phyloP scores from a whole-genome alignment of 2,888 invertebrate species.

The Drosophila multiciliata region DNA sequence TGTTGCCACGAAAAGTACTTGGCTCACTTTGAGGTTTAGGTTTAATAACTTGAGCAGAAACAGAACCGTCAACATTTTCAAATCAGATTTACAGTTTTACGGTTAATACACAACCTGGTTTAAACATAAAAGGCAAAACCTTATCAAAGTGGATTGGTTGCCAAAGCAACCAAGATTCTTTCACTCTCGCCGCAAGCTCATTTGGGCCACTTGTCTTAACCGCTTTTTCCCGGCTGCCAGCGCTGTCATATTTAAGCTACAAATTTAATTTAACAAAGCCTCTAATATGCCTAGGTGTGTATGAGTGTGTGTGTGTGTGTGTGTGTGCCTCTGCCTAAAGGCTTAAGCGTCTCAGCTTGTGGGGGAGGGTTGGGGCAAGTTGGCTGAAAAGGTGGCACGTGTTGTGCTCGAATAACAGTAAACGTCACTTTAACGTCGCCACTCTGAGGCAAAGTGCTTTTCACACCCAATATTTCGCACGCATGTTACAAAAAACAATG shows the following conservation, averaged over 20 bases:
- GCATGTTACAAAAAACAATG: slow-evolving; percentile 54
- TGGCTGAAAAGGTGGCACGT: slow-evolving; percentile 13
- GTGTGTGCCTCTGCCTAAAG: slow-evolving; percentile 55
- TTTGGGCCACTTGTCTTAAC: slow-evolving; percentile 28
- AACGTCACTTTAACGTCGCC: slow-evolving; percentile 68
- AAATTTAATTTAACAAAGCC: slow-evolving; percentile 69
- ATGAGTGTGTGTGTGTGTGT: not conserved
- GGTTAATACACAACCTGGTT: slow-evolving; percentile 10
- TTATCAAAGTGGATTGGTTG: slow-evolving; percentile 71
- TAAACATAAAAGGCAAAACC: slow-evolving; percentile 38
- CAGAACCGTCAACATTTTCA: slow-evolving; percentile 1
- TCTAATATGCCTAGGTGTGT: slow-evolving; percentile 53
- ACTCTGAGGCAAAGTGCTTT: slow-evolving; percentile 66
- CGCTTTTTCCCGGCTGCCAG: slow-evolving; percentile 6
- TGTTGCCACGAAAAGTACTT: not conserved
- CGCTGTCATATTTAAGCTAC: slow-evolving; percentile 55
- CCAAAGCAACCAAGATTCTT: slow-evolving; percentile 42
- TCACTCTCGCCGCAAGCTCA: not conserved
- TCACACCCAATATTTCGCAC: slow-evolving; percentile 74
- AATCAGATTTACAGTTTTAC: slow-evolving; percentile 17
- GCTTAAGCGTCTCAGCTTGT: slow-evolving; percentile 52
- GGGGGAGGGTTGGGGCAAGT: not conserved
- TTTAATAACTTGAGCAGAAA: slow-evolving; percentile 27
- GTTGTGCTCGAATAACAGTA: slow-evolving; percentile 66
- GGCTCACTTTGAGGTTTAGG: slow-evolving; percentile 8